These are phyloP conservation scores for Sarcophaga peregrina DNA, from an alignment of 1,140 invertebrate species.

Conservation along the genomic window DNA sequence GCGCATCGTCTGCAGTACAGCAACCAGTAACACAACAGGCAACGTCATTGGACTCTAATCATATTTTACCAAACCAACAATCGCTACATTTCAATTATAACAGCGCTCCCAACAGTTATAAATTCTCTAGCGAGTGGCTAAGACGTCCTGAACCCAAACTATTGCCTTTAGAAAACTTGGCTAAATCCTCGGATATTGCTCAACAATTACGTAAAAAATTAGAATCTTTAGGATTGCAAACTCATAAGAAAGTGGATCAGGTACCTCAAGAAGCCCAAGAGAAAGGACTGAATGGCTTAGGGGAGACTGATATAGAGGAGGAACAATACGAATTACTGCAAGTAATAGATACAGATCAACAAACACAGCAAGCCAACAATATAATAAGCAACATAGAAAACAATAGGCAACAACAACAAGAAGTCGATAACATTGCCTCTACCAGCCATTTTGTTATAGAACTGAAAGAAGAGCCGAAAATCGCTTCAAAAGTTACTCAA, in stretches of 20 bases:
- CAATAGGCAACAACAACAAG: not conserved
- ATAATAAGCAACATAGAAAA: not conserved
- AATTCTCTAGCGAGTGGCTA: not conserved
- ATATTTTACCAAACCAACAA: not conserved
- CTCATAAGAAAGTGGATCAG: not conserved
- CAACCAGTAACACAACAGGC: constrained; percentile 22
- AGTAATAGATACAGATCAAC: constrained; percentile 12
- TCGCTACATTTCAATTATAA: not conserved
- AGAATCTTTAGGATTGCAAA: too few relatives aligned
- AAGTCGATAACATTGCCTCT: not conserved
- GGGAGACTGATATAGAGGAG: constrained; percentile 27
- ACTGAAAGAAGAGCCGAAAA: not conserved
- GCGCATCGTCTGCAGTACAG: constrained; percentile 26
- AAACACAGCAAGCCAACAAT: not conserved
- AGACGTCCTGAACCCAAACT: constrained; percentile 27
- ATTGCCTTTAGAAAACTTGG: not conserved
- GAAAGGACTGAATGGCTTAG: not conserved
- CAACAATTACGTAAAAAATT: not conserved
- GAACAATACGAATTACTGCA: constrained; percentile 42
- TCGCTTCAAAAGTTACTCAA: not conserved
- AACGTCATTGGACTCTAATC: not conserved
- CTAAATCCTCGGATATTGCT: not conserved
- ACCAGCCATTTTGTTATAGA: constrained; percentile 33
- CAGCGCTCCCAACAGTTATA: not conserved
- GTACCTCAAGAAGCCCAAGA: not conserved